Evolutionary conservation across 2,797 vertebrate genomes (phyloP), one percentile per base, ranked within the genome.

Genomic region (Sebastes oblongus): DNA sequence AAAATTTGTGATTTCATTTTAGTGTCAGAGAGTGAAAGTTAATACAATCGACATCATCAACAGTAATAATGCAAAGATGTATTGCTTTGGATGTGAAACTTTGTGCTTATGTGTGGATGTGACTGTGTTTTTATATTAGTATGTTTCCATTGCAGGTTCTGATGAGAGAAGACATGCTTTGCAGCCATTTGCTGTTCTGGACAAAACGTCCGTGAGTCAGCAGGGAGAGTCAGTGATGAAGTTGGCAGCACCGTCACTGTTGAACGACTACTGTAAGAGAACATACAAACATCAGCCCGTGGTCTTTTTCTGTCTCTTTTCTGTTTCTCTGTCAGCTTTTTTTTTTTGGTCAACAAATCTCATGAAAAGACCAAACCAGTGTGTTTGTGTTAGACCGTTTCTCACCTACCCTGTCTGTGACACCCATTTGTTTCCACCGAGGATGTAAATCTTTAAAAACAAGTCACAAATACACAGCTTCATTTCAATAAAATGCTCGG

Each of bases 191-290:
- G 27, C 72, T n/a, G 13, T 76, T 59, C 60, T 94, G 66, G 66
- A 73, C 10, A 24, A 77, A 72, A 14, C 65, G 11, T 52, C 66
- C 13, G 30, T 32, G 30, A 76, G 60, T 73, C 72, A 66, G 25
- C 65, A 39, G 3, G 68, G 77, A 55, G 72, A 84, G 77, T 85
- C 91, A 4, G 86, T 91, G 73, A 64, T 80, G 66, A 93, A 77
- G 67, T 61, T 96, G 83, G 92, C 93, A 55, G 84, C 96, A 25
- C 88, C 91, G 4, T 94, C 92, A 4, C 92, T 97, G 66, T 80
- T 78, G 56, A 90, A 97, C 72, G 95, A 97, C 83, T 96, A 96
- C 80, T 96, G 95, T 96, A 93, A 96, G 94, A 91, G 62, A 80
- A 30, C 6, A 77, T 25, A 22, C 10, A 34, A 58, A 39, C 22